phyloP scores from a whole-genome alignment of 2,797 vertebrate species.

The Diceros bicornis region DNA sequence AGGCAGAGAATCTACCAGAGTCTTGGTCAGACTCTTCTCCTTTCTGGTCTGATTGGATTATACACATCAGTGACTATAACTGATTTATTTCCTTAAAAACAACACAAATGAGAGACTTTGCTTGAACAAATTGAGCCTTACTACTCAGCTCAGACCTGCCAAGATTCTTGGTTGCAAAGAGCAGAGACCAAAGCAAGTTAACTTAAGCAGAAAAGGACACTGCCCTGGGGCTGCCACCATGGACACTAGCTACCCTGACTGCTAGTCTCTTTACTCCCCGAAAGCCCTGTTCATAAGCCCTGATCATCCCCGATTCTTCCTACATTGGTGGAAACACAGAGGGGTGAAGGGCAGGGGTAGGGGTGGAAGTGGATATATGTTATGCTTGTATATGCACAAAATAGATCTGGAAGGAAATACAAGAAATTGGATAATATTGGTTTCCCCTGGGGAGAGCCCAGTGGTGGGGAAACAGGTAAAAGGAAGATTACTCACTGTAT shows the following conservation, averaged over 20 bases:
- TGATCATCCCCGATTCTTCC: background rate
- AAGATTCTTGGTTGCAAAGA: constrained; percentile 9
- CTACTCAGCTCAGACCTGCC: background rate
- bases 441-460: background rate
- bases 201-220: background rate
- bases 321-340: background rate
- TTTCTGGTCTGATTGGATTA: background rate
- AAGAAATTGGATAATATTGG: background rate
- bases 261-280: background rate
- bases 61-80: background rate
- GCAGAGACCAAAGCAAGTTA: background rate
- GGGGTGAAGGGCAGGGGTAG: background rate
- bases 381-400: background rate
- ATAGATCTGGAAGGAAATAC: background rate
- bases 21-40: background rate
- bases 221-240: background rate
- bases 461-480: background rate
- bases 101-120: background rate
- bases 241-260: background rate
- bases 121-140: background rate
- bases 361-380: background rate
- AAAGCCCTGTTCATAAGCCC: background rate
- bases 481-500: background rate
- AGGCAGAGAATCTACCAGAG: background rate
- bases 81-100: constrained; percentile 21